Base-by-base conservation (phyloP, 1,140 invertebrate genomes). In the Drosophila virilis region DNA sequence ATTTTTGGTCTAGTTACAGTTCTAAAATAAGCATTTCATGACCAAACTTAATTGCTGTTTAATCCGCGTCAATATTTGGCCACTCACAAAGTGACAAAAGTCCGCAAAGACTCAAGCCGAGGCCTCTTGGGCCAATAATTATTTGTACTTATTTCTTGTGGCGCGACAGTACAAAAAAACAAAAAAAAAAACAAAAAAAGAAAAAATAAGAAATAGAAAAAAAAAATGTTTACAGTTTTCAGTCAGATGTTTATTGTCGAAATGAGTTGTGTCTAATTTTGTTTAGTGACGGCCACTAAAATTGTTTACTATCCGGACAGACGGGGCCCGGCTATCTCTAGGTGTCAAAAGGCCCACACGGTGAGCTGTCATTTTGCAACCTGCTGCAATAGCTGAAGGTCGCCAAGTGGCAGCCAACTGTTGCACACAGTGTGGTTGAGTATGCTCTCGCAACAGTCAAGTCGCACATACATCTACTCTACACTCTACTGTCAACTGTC, bases 211-310 rank as follows among this genome's bases (percentile, higher is more conserved):
- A 52, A 52, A n/a, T 13, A 35, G n/a, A 75, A 73, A 50, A 48
- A 22, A 50, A 32, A 62, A 77, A 40, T 81, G 57, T 88, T 82
- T 69, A 78, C 80, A 74, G 77, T 85, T 82, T 81, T 60, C 59
- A 32, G 59, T 43, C 48, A 51, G 35, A 38, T 62, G 67, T 73
- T 78, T 58, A 70, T 69, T 59, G 78, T 51, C 76, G 45, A 79
- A 88, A 82, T 82, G 71, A 79, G 65, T 78, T 79, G 79, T 88
- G 52, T 76, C 82, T 70, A 88, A 82, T 88, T 70, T 82, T 43
- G 65, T 79, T 85, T 85, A 78, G 82, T 78, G 71, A 46, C 50
- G 75, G 57, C 35, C 67, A 88, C 76, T 82, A 88, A 88, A 82
- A 77, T 59, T 86, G 68, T 88, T 86, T 86, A 62, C 82, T 60